Evolutionary conservation across 2,797 vertebrate species (phyloP).

Genomic region (Gambusia yucatana): DNA sequence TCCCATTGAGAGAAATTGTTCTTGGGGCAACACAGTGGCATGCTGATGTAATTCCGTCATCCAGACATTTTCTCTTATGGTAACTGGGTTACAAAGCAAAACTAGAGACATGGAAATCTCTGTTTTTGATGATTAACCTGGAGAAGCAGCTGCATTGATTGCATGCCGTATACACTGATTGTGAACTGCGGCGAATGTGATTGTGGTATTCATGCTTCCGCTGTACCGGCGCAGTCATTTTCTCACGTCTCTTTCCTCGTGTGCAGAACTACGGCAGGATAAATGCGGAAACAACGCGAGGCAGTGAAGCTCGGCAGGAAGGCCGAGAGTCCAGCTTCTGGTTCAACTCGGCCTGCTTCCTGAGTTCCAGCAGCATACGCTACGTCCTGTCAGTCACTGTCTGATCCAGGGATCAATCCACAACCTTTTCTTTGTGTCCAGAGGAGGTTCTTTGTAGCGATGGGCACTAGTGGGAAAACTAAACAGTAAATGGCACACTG

Average conservation of each 20-base stretch:
- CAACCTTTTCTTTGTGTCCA: constrained; percentile 3
- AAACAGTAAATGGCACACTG: neutral
- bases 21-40: neutral
- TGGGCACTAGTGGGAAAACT: neutral
- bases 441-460: neutral
- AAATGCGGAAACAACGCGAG: constrained; percentile 28
- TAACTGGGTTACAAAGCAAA: neutral
- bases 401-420: constrained; percentile 38
- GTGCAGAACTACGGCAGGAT: constrained; percentile 18
- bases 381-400: constrained; percentile 21
- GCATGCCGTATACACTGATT: constrained; percentile 18
- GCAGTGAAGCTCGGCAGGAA: constrained; percentile 9
- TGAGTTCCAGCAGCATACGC: constrained; percentile 1
- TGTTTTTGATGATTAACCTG: constrained; percentile 16
- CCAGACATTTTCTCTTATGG: neutral
- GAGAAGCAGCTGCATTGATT: constrained; percentile 30
- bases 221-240: constrained; percentile 6
- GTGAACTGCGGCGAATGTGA: constrained; percentile 16
- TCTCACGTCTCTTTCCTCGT: constrained; percentile 13
- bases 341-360: constrained; percentile 15
- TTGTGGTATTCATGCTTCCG: constrained; percentile 10
- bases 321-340: constrained; percentile 14
- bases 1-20: neutral
- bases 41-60: neutral
- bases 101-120: constrained; percentile 1